Conservation (phyloP, 2,888 invertebrate genomes). For the Baronia brevicornis region DNA sequence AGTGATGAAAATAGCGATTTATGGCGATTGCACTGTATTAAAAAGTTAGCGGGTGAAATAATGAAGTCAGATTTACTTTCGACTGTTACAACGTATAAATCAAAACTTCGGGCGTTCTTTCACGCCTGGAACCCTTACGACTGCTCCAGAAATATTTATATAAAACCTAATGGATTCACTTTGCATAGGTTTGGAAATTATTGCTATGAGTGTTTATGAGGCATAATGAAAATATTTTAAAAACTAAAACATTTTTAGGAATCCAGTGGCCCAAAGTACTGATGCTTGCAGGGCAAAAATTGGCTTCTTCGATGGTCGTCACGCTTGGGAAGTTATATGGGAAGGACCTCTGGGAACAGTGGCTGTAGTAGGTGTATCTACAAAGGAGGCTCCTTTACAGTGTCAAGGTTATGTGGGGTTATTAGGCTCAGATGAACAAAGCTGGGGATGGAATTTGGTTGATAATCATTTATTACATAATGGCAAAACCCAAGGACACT, state of each 20-base stretch:
- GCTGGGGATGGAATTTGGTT: constrained; percentile 99
- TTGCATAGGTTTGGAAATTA: constrained; percentile 81
- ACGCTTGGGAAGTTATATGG: constrained; percentile 99
- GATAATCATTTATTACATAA: constrained; percentile 98
- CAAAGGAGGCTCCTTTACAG: constrained; percentile 94
- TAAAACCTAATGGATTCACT: constrained; percentile 97
- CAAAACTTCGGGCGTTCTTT: constrained; percentile 93
- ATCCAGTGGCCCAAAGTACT: constrained; percentile 98
- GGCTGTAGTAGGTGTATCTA: constrained; percentile 96
- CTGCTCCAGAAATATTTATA: constrained; percentile 96
- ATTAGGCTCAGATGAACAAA: constrained; percentile 95
- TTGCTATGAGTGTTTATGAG: neutral
- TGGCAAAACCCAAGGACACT: constrained; percentile 95
- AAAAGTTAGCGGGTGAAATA: constrained; percentile 88
- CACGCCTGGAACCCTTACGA: constrained; percentile 99
- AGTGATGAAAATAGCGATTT: constrained; percentile 96
- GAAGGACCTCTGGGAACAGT: constrained; percentile 98
- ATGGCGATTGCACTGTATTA: constrained; percentile 93
- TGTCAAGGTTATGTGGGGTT: constrained; percentile 97
- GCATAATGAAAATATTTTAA: neutral
- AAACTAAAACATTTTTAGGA: constrained; percentile 68
- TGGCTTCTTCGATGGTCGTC: constrained; percentile 92
- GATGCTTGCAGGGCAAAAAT: constrained; percentile 95
- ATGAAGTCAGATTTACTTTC: constrained; percentile 93
- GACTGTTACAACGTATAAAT: constrained; percentile 92